A percentile compares a stretch with the other conserved stretches of the same genome.
phyloP scores from a whole-genome alignment of 2,113 vertebrate genomes.

The Equus przewalskii region DNA sequence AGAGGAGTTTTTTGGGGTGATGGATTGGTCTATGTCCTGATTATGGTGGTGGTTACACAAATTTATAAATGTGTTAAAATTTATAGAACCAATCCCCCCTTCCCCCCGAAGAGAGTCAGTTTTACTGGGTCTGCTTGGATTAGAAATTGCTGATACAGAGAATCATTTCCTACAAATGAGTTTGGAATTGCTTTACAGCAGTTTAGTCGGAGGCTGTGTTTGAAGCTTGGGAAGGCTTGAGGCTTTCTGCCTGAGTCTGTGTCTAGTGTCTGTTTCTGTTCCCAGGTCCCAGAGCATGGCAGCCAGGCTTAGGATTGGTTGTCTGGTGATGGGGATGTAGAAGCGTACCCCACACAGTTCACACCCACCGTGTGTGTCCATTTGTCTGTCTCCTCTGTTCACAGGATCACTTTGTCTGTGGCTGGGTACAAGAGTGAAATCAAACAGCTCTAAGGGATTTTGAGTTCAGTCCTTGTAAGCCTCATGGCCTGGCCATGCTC shows the following conservation, averaged over 20 bases:
- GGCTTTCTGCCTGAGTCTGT: background rate
- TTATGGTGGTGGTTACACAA: background rate
- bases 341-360: background rate
- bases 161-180: background rate
- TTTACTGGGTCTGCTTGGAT: background rate
- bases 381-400: background rate
- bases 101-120: background rate
- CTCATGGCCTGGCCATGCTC: background rate
- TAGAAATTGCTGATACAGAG: background rate
- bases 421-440: background rate
- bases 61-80: background rate
- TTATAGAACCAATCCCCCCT: background rate
- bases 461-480: background rate
- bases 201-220: background rate
- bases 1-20: background rate
- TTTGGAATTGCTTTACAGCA: background rate
- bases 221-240: background rate
- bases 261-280: background rate
- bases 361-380: background rate
- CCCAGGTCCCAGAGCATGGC: background rate
- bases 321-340: background rate
- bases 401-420: background rate
- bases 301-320: background rate
- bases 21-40: background rate
- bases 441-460: background rate